These are phyloP conservation scores for Octodonta nipae DNA, from an alignment of 2,888 invertebrate species.

Conservation along the genomic window DNA sequence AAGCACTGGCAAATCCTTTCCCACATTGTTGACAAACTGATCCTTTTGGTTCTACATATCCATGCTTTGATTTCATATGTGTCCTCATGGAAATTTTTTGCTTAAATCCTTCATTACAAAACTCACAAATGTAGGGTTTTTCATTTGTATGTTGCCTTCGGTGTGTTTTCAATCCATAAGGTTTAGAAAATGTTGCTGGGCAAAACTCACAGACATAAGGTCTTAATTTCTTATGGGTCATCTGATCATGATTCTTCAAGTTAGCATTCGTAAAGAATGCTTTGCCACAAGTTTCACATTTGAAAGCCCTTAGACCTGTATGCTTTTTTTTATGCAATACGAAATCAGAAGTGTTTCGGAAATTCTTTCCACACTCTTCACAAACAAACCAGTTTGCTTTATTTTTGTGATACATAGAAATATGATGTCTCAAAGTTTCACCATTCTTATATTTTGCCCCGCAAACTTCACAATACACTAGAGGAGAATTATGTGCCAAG, in stretches of 20 bases:
- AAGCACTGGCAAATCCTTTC: constrained; percentile 21
- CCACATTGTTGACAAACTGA: constrained; percentile 20
- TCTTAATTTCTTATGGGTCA: constrained; percentile 16
- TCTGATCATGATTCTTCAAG: constrained; percentile 17
- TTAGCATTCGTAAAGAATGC: constrained; percentile 18
- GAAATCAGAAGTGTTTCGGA: constrained; percentile 23
- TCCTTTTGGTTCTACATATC: constrained; percentile 18
- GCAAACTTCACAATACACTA: constrained; percentile 23
- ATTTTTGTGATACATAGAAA: constrained; percentile 26
- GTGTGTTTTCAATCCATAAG: constrained; percentile 21
- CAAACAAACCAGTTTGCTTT: constrained; percentile 22
- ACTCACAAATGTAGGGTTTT: constrained; percentile 20
- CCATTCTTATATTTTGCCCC: constrained; percentile 26
- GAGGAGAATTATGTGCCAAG: constrained; percentile 19
- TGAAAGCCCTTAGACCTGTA: constrained; percentile 20
- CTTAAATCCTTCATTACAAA: constrained; percentile 20
- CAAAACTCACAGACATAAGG: constrained; percentile 21
- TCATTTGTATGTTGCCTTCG: constrained; percentile 23
- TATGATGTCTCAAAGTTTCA: constrained; percentile 26
- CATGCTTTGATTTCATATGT: constrained; percentile 25
- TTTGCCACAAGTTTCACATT: constrained; percentile 22
- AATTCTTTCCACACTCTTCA: constrained; percentile 24
- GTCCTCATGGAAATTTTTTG: constrained; percentile 24
- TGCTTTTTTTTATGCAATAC: constrained; percentile 26
- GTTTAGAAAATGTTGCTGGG: constrained; percentile 19